Base-by-base conservation (phyloP, 2,888 invertebrate genomes). In the Prosopocoilus inquinatus region DNA sequence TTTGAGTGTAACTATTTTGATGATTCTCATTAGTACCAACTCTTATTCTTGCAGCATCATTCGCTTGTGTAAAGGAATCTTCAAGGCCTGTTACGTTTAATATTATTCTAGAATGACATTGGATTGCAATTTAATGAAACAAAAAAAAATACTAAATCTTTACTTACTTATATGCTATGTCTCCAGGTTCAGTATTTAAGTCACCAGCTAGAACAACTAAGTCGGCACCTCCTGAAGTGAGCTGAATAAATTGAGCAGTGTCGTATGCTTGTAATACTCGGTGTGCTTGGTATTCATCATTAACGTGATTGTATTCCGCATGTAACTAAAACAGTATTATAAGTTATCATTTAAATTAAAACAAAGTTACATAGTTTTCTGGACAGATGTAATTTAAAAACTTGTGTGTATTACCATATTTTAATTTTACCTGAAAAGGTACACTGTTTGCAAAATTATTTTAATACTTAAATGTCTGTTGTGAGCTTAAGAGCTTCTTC, bases 221-320 rank as follows among this genome's bases (percentile, higher is more conserved):
- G 76, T 96, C 94, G 1, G 89, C 88, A 53, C 84, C 81, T 9
- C 82, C 81, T 43, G 88, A 85, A 0, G 96, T 96, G 68, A 93
- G 82, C 67, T 89, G 87, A 54, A 99, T 89, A 75, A 98, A 95
- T 80, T 97, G 94, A 57, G 94, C 93, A 53, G 95, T 90, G 70
- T 98, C 94, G 72, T 92, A 94, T 1, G 96, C 94, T 80, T 99
- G 98, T 50, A 93, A 82, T 5, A 95, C 85, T 66, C 99, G 83
- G 77, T 99, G 99, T 38, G 95, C 90, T 64, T 89, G 81, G 75
- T 99, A 99, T 66, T 91, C 91, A 72, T 97, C 96, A 70, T 85
- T 82, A 58, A 85, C 84, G 35, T 83, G 81, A 73, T 91, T 85
- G 70, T 98, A 98, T 78, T 96, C 95, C 0, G 97, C 98, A 80